A percentile compares a stretch with the other conserved stretches of the same genome.
Conservation (phyloP, 2,888 invertebrate genomes). For the Caenorhabditis sulstoni region DNA sequence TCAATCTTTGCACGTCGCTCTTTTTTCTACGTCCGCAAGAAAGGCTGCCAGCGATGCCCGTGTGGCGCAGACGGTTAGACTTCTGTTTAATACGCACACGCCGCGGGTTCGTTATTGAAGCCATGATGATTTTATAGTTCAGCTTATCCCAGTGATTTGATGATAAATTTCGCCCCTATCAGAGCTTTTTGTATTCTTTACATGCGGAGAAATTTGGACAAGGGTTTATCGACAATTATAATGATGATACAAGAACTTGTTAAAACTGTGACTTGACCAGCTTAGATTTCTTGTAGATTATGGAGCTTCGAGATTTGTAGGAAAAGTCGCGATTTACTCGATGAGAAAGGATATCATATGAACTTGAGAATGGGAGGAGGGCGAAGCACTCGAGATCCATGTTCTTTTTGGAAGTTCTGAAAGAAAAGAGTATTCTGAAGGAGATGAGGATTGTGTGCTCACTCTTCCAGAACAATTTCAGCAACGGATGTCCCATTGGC, state of each 20-base stretch:
- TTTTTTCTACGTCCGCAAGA: slow-evolving; percentile 15
- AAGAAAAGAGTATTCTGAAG: not conserved
- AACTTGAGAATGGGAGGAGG: slow-evolving; percentile 4
- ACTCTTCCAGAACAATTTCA: slow-evolving; percentile 14
- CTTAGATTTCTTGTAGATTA: slow-evolving; percentile 43
- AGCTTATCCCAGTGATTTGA: slow-evolving; percentile 49
- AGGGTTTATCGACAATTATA: not conserved
- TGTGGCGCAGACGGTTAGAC: slow-evolving; percentile 43
- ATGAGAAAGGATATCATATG: not conserved
- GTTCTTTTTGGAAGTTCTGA: not conserved
- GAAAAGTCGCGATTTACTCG: not conserved
- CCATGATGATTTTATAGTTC: slow-evolving; percentile 63
- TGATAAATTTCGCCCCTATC: slow-evolving; percentile 65
- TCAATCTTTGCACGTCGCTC: not conserved
- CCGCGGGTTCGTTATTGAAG: slow-evolving; percentile 39
- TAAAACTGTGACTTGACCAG: slow-evolving; percentile 21
- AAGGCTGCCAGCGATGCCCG: not conserved
- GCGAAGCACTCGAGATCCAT: slow-evolving; percentile 21
- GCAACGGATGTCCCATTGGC: not conserved
- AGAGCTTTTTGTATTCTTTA: slow-evolving; percentile 43
- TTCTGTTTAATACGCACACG: not conserved
- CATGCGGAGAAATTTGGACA: not conserved
- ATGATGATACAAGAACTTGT: not conserved
- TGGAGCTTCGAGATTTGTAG: not conserved
- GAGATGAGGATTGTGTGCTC: not conserved